Percentiles rank a stretch among this genome's conserved stretches.
Conservation (phyloP, 2,888 invertebrate species). For the Carterocephalus palaemon region DNA sequence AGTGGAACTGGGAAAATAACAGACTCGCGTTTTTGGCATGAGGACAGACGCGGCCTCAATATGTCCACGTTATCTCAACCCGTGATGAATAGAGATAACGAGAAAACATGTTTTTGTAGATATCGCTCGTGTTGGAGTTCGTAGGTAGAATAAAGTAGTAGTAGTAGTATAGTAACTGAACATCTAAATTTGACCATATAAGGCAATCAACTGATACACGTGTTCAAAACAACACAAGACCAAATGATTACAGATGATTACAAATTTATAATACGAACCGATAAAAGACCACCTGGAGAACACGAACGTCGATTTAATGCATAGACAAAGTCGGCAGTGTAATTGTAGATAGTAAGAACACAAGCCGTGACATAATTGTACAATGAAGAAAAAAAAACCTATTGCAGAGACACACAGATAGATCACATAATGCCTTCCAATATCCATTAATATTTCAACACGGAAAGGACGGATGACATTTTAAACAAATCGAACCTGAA, state of each 20-base stretch:
- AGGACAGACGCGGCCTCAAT: slow-evolving; percentile 28
- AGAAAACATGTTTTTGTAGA: slow-evolving; percentile 13
- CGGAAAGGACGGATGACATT: too few species aligned
- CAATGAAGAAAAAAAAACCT: too few species aligned
- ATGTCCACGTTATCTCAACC: slow-evolving; percentile 27
- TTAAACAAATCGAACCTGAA: too few species aligned
- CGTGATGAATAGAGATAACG: slow-evolving; percentile 17
- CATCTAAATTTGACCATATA: too few species aligned
- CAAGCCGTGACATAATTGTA: slow-evolving; percentile 33
- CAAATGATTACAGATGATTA: slow-evolving; percentile 29
- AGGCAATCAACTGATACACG: slow-evolving; percentile 29
- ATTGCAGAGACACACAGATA: too few species aligned
- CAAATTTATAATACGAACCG: not conserved
- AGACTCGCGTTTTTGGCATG: slow-evolving; percentile 36
- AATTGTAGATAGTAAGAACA: slow-evolving; percentile 27
- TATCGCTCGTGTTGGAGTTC: not conserved
- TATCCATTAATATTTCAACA: too few species aligned
- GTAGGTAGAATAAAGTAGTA: too few species aligned
- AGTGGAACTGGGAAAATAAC: slow-evolving; percentile 34
- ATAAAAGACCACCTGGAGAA: slow-evolving; percentile 38
- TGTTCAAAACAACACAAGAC: slow-evolving; percentile 42
- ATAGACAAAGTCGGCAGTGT: slow-evolving; percentile 29
- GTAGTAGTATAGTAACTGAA: too few species aligned
- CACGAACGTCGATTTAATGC: slow-evolving; percentile 46
- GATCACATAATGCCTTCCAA: too few species aligned